These are phyloP conservation scores for Rhinopithecus roxellana DNA, from an alignment of 2,113 vertebrate genomes.

Conservation along the genomic window DNA sequence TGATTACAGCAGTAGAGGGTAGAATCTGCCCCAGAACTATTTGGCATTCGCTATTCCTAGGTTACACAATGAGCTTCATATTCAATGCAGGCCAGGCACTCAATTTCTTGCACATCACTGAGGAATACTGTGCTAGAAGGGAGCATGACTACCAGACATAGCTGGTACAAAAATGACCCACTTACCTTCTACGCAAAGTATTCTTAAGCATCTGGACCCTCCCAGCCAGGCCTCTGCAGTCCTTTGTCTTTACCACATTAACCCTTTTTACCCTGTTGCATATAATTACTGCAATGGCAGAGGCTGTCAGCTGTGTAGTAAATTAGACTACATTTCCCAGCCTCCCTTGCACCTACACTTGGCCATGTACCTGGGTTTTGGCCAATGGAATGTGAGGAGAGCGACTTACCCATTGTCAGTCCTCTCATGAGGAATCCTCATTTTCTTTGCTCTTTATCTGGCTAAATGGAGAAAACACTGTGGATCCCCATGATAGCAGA, in stretches of 20 bases:
- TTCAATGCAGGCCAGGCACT: not conserved
- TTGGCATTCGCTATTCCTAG: not conserved
- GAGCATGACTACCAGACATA: not conserved
- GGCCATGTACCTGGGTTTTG: not conserved
- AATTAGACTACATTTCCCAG: not conserved
- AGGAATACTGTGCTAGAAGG: not conserved
- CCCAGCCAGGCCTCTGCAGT: not conserved
- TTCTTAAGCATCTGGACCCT: not conserved
- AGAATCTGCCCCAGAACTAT: not conserved
- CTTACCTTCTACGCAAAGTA: conserved; percentile 17
- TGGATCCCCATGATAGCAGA: not conserved
- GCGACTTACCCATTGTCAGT: not conserved
- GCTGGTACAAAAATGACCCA: not conserved
- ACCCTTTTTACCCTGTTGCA: not conserved
- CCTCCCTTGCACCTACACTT: not conserved
- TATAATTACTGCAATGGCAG: not conserved
- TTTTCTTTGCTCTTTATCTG: not conserved
- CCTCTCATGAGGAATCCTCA: not conserved
- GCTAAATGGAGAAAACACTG: not conserved
- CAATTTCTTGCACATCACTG: not conserved
- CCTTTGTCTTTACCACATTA: not conserved
- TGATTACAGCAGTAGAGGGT: not conserved
- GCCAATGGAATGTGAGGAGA: not conserved
- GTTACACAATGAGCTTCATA: not conserved
- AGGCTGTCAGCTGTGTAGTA: not conserved